Evolutionary conservation across 2,888 invertebrate species (phyloP), one percentile per base, ranked within the genome.

Genomic region (Anodontia alba): DNA sequence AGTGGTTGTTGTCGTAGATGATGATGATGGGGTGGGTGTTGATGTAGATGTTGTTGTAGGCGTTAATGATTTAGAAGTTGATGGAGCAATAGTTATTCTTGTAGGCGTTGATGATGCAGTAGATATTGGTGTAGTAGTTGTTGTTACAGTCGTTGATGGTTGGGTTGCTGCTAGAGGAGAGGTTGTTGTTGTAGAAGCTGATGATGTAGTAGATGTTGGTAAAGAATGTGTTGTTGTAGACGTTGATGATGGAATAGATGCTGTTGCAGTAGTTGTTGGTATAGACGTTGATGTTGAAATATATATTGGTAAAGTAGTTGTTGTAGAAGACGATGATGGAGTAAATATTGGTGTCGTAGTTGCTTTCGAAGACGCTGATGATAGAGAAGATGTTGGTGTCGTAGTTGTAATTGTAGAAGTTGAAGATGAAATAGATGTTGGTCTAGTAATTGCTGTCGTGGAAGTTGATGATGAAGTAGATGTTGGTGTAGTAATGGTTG

Each of bases 151-250:
- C 70, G 17, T 31, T 31, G 57, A 70, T 36, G 46, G 66, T 67
- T 7, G 15, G 15, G 42, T 7, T 10, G 15, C 15, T 42, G 7
- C 15, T 42, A 15, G 7, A 42, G 23, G 67, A 74, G 66, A 49
- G 31, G 62, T 57, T 29, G 31, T 57, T 42, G 36, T 42, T 78
- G 62, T 74, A 42, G 43, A 57, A 67, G 23, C 23, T 33, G 42
- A 20, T n/a, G 10, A 70, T 70, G 2, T 74, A 73, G 7, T 70
- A 70, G 26, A 74, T 79, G 10, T 38, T n/a, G 12, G 62, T 36
- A 12, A 71, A 36, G 49, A 57, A 49, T 20, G 68, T 71, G 8
- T 70, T 57, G 36, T 72, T 51, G 51, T 17, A 51, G 31, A 1
- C 29, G 3, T 38, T 38, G 38, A 8, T 8, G 38, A 5, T 38